A percentile compares a stretch with the other conserved stretches of the same genome.
Evolutionary conservation across 1,140 invertebrate genomes (phyloP).

Genomic region (Drosophila teissieri): DNA sequence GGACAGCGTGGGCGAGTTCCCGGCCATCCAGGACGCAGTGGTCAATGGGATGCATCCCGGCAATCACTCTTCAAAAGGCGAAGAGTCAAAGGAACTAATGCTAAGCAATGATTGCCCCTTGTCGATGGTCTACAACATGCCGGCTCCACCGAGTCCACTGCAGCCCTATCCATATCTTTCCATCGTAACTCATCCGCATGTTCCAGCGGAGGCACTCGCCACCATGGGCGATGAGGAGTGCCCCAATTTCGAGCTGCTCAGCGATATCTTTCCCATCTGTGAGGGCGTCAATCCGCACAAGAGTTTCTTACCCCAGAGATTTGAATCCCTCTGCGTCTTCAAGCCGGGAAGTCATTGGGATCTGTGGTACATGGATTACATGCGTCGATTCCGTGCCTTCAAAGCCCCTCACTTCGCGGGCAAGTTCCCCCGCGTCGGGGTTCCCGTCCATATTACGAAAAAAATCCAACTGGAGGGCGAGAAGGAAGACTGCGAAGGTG

Average conservation of each 20-base stretch:
- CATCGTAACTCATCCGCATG: conserved; percentile 36
- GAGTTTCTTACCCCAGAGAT: conserved; percentile 20
- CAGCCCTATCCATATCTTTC: conserved; percentile 22
- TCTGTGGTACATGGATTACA: background rate
- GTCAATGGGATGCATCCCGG: too few species aligned
- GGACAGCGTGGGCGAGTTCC: too few species aligned
- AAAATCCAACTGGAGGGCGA: too few species aligned
- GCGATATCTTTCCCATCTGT: background rate
- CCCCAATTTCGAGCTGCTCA: conserved; percentile 19
- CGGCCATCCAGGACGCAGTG: too few species aligned
- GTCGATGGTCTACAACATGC: background rate
- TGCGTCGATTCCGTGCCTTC: too few species aligned
- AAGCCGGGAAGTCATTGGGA: conserved; percentile 19
- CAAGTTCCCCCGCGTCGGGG: background rate
- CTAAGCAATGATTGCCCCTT: background rate
- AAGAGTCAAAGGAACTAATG: background rate
- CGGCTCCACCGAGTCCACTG: too few species aligned
- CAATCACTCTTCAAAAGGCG: too few species aligned
- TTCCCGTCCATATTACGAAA: too few species aligned
- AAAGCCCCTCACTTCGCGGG: too few species aligned
- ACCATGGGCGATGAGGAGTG: background rate
- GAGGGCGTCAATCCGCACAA: background rate
- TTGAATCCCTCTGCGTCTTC: conserved; percentile 38
- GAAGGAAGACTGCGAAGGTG: too few species aligned
- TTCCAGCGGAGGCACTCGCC: background rate